Evolutionary conservation across 2,888 invertebrate species (phyloP).

Genomic region (Eristalis intricaria): DNA sequence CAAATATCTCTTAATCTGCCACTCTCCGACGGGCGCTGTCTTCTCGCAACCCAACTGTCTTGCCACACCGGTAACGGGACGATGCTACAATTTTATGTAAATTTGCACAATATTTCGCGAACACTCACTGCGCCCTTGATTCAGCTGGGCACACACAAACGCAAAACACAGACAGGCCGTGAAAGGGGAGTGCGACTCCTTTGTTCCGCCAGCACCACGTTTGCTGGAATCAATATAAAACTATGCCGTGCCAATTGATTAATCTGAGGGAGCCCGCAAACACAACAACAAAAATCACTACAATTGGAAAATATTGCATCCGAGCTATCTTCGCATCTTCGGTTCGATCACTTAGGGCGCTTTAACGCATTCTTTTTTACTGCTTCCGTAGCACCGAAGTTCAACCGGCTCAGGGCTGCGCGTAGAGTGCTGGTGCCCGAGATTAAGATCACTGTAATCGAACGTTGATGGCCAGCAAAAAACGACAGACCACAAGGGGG

Average conservation of each 20-base stretch:
- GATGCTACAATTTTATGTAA: slow-evolving; percentile 58
- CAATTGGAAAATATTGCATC: slow-evolving; percentile 67
- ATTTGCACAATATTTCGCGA: slow-evolving; percentile 47
- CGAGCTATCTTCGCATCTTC: slow-evolving; percentile 48
- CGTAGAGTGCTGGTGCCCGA: slow-evolving; percentile 4
- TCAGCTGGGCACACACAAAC: slow-evolving; percentile 39
- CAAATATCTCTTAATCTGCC: slow-evolving; percentile 65
- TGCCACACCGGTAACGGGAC: slow-evolving; percentile 38
- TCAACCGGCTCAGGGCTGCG: not conserved
- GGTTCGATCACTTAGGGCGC: slow-evolving; percentile 64
- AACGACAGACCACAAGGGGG: slow-evolving; percentile 42
- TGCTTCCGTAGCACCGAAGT: slow-evolving; percentile 23
- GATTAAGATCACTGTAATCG: slow-evolving; percentile 59
- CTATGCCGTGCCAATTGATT: slow-evolving; percentile 48
- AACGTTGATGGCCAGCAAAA: slow-evolving; percentile 29
- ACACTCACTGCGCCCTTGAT: slow-evolving; percentile 43
- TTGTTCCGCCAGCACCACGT: slow-evolving; percentile 40
- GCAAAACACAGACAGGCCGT: not conserved
- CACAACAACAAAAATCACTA: slow-evolving; percentile 61
- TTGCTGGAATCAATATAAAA: slow-evolving; percentile 12
- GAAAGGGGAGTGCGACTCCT: slow-evolving; percentile 44
- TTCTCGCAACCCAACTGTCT: slow-evolving; percentile 33
- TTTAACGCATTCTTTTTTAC: slow-evolving; percentile 57
- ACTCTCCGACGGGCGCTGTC: slow-evolving; percentile 37
- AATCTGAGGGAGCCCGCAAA: slow-evolving; percentile 62